phyloP scores from a whole-genome alignment of 1,140 invertebrate species.

The Philopotamus ludificatus region DNA sequence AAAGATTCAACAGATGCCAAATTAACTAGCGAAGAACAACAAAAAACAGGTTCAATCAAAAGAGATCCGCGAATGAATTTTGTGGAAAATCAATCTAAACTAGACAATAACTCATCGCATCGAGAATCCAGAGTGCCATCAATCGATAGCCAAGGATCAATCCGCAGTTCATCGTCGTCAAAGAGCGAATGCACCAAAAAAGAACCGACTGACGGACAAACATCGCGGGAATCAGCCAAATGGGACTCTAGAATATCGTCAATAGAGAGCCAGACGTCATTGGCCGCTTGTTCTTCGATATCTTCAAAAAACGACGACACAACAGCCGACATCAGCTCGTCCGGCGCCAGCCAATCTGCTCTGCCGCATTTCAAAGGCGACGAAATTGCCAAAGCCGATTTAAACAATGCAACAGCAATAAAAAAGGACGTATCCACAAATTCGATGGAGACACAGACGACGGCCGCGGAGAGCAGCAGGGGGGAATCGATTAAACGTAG shows the following conservation, averaged over 20 bases:
- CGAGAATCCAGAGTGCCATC: conserved; percentile 28
- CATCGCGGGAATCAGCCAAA: conserved; percentile 8
- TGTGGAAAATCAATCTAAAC: conserved; percentile 7
- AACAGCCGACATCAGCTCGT: not conserved
- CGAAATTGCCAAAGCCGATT: not conserved
- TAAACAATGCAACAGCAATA: not conserved
- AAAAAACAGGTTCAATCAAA: conserved; percentile 13
- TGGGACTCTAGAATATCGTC: conserved; percentile 24
- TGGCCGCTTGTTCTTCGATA: conserved; percentile 11
- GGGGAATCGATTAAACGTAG: conserved; percentile 17
- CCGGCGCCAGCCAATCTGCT: conserved; percentile 7
- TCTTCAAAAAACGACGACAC: conserved; percentile 15
- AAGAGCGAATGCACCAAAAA: conserved; percentile 14
- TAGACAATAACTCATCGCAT: conserved; percentile 12
- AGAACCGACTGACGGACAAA: conserved; percentile 9
- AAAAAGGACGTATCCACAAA: conserved; percentile 17
- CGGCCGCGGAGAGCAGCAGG: not conserved
- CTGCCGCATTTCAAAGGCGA: not conserved
- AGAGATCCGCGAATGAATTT: conserved; percentile 15
- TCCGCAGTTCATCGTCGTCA: conserved; percentile 8
- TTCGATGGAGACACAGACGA: not conserved
- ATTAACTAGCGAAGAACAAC: conserved; percentile 1
- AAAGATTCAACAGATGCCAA: conserved; percentile 9
- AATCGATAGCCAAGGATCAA: conserved; percentile 22
- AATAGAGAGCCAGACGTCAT: conserved; percentile 16